Base-by-base conservation (phyloP, 2,888 invertebrate species). In the Monoplex corrugatus region DNA sequence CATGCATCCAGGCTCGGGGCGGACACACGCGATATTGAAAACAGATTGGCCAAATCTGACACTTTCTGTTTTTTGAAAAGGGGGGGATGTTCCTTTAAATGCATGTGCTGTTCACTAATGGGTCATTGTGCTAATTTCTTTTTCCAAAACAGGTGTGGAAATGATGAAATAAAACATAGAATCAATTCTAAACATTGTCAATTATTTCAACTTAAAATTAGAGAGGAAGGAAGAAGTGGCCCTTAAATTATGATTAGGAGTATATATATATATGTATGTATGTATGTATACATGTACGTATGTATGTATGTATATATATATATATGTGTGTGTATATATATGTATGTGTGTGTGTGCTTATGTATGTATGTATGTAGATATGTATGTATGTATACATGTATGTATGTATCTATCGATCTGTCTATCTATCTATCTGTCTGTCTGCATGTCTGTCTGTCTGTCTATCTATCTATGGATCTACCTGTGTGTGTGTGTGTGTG, bases 381-480 rank as follows among this genome's bases (percentile, higher is more conserved):
- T 68, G 68, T 68, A n/a, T 68, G 68, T 68, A n/a, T 68, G 68
- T 68, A n/a, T 68, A n/a, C n/a, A n/a, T 68, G 68, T 68, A n/a
- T 68, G 68, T 68, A 6, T 68, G 68, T 40, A 28, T 80, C 40
- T 43, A 43, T 80, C 28, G 40, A 43, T 28, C 40, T 80, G 78
- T 28, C 40, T 80, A 28, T 68, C n/a, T 68, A 2, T 68, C 8
- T 68, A 1, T 68, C 1, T 23, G 1, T 6, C n/a, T 2, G 13
- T 38, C 5, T 75, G 6, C 8, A 0, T 75, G 2, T 8, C 0
- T 2, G 38, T 75, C 3, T 38, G n/a, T 68, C 1, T n/a, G 8
- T 68, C 1, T 68, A 8, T 68, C 16, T 57, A 28, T 57, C 2
- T 57, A 10, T 10, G 10, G 16, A n/a, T 32, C n/a, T 32, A n/a